These are phyloP conservation scores for Mirza zaza DNA, from an alignment of 2,113 vertebrate genomes.

Conservation along the genomic window DNA sequence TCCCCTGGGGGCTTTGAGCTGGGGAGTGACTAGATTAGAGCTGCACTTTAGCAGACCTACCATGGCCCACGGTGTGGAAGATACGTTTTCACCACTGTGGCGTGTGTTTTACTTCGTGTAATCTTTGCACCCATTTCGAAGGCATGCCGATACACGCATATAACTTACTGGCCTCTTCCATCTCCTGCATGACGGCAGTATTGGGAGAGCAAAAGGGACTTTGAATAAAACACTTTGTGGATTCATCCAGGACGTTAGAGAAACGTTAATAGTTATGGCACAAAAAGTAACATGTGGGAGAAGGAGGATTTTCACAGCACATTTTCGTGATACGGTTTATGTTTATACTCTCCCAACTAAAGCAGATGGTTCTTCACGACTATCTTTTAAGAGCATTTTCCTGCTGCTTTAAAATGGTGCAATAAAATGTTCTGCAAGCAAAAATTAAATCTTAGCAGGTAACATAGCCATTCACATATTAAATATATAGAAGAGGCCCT, in stretches of 20 bases:
- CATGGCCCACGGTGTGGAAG: too few species aligned
- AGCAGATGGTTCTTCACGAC: constrained; percentile 51
- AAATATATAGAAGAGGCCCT: background rate
- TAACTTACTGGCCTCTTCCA: background rate
- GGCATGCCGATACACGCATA: rapidly evolving
- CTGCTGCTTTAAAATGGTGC: constrained; percentile 34
- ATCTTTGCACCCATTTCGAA: background rate
- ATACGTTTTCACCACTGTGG: background rate
- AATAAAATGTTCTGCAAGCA: background rate
- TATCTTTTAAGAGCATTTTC: constrained; percentile 40
- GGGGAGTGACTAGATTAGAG: background rate
- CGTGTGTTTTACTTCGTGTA: background rate
- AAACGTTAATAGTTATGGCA: background rate
- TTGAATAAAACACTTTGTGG: background rate
- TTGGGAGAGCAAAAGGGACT: background rate
- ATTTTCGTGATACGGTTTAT: background rate
- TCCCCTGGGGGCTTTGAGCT: background rate
- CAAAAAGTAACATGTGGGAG: constrained; percentile 46
- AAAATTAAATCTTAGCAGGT: constrained; percentile 40
- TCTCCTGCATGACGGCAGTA: too few species aligned
- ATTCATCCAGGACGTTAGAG: background rate
- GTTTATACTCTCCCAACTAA: background rate
- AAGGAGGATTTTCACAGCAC: background rate
- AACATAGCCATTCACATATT: background rate
- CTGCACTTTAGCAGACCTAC: rapidly evolving